Base-by-base conservation (phyloP, 2,113 vertebrate species). In the Oreochromis niloticus region DNA sequence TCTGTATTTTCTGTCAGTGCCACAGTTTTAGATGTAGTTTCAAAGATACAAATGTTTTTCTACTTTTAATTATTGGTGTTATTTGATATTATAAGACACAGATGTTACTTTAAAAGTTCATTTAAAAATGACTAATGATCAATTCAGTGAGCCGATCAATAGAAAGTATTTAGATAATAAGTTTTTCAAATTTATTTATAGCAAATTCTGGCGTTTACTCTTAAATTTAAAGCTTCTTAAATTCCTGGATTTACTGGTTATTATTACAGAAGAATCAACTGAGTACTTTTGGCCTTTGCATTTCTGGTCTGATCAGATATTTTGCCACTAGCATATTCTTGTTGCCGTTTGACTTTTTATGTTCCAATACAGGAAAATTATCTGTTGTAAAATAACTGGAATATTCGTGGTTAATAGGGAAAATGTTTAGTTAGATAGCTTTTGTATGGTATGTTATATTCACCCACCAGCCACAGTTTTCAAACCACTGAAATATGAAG, bases 201-300 rank as follows among this genome's bases (percentile, higher is more conserved):
- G 46, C 43, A 50, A 78, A 78, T 78, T 50, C 71, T 78, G 43
- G 6, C 1, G 0, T 48, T 78, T 78, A 30, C 46, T 19, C 14
- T 39, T 22, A 22, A 66, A 66, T 66, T 5, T n/a, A 66, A 66
- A 66, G 34, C 6, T 50, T 78, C 16, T 6, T 78, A 19, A n/a
- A 32, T 50, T 32, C 17, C 24, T 19, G 46, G 71, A 78, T 78
- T 50, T 50, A 27, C 43, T 50, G 16, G 16, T 78, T 78, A 78
- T 78, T 19, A 2, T 78, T 50, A 78, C 27, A 75, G 24, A 75
- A 50, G 43, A 50, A 46, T 32, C 41, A 78, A 0, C 24, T 50
- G 43, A 0, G 1, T 3, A n/a, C 16, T 7, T 78, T 12, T 50
- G 43, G 46, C 24, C 24, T 0, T 50, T 50, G 48, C 6, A 30